Evolutionary conservation across 2,113 vertebrate species (phyloP), one percentile per base, ranked within the genome.

Genomic region (Rostratula benghalensis): DNA sequence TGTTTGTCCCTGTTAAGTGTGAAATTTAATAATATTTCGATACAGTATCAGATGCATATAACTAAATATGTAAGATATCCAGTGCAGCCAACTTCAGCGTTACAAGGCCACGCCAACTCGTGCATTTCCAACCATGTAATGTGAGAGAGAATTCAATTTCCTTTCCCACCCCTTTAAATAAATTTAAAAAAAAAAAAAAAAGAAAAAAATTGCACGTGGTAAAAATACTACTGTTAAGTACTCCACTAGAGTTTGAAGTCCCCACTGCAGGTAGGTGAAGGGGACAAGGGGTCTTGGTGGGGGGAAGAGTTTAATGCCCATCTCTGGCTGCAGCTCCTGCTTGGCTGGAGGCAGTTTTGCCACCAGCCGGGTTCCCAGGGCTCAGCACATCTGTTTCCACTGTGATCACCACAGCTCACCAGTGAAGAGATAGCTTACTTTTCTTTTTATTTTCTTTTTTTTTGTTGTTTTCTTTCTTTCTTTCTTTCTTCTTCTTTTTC

Each of bases 1-100:
- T 90, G 95, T 92, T 94, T 94, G 83, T 84, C 86, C 92, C 59
- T 59, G 21, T 69, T 87, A 92, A 90, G 89, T 93, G 92, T 79
- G 86, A 94, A 94, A 95, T 94, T 84, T 95, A 97, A 76, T 93
- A 87, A 75, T 89, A 90, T 91, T 94, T 96, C 96, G 92, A 54
- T 69, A 87, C 2, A 9, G 51, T 87, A 94, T 76, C 86, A 65
- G 95, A 89, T 46, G 48, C 61, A 92, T 68, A 51, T 81, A 68
- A 89, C 89, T 91, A 94, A 89, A 91, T 82, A 59, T 45, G 19
- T 41, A 89, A 78, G 94, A 48, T 83, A 68, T 5, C 69, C 90
- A 87, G 41, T 3, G 45, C 39, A 64, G 86, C 70, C 65, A 93
- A 82, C 61, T 93, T 53, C 13, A 90, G 95, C 90, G 60, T 68